Evolutionary conservation across 2,888 invertebrate genomes (phyloP), one percentile per base, ranked within the genome.

Genomic region (Oasisia sp.): DNA sequence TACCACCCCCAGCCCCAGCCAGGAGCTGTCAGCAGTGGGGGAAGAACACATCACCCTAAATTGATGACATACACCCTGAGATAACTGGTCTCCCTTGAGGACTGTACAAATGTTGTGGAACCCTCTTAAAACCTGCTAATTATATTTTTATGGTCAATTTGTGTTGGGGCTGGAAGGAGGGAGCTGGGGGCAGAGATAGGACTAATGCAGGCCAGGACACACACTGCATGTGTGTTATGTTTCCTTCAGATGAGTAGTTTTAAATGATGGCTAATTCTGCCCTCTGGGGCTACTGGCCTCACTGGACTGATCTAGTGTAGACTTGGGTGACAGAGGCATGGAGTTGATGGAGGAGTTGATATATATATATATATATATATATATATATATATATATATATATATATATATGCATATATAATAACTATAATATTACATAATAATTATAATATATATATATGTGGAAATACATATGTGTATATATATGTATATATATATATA

Each of bases 361-460:
- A 92, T 50, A 50, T 38, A 92, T 50, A n/a, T 9, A 92, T 32
- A 32, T 27, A 91, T 50, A 32, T 38, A 92, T 92, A 32, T 32
- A 45, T 56, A 45, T 91, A 91, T 92, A 92, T 14, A 58, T 91
- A 92, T 91, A 90, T 32, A 92, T 92, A 91, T 92, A 58, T 91
- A 32, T 91, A 89, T 32, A 38, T 4, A 38, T 58, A 91, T 92
- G 50, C 32, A 91, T 92, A 58, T 32, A 44, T 12, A 45, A n/a
- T n/a, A n/a, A n/a, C n/a, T n/a, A n/a, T n/a, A n/a, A n/a, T n/a
- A n/a, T n/a, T n/a, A n/a, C n/a, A n/a, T n/a, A n/a, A n/a, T n/a
- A n/a, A n/a, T n/a, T n/a, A 90, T 32, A 44, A 27, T 90, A 56
- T 9, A 11, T 11, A 19, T 56, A 38, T 4, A 38, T 38, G 4